Evolutionary conservation across 1,140 invertebrate species (phyloP).

Genomic region (Paraescarpia echinospica): DNA sequence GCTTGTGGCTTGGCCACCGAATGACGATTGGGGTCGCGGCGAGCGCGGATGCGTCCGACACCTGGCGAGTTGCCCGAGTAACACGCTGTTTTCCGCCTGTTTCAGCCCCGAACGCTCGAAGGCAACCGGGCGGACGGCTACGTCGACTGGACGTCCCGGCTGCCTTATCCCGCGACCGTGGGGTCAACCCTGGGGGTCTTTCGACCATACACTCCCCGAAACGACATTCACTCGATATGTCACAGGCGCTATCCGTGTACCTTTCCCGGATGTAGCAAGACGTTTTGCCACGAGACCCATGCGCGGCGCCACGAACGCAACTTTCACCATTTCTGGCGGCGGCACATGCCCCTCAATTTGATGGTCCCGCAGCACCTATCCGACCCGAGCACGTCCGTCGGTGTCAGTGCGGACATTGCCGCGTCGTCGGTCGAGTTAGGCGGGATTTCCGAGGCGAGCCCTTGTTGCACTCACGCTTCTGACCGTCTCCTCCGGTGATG

Average conservation of each 20-base stretch:
- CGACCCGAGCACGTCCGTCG: neutral
- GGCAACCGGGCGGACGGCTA: neutral
- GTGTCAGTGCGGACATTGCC: neutral
- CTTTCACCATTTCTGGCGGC: neutral
- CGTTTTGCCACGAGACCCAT: neutral
- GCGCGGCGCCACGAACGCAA: conserved; percentile 18
- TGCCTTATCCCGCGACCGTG: neutral
- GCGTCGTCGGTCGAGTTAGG: neutral
- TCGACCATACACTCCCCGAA: neutral
- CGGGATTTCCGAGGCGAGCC: too few species aligned
- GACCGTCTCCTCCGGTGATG: neutral
- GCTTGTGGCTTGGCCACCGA: neutral
- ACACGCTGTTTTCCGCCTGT: neutral
- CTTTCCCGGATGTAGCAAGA: neutral
- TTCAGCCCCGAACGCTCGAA: neutral
- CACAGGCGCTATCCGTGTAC: neutral
- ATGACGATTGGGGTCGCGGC: neutral
- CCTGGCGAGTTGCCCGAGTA: neutral
- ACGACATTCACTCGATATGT: neutral
- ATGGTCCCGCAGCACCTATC: neutral
- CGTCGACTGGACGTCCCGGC: neutral
- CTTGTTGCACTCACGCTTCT: neutral
- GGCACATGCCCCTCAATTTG: neutral
- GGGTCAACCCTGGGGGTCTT: neutral
- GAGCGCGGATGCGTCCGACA: neutral